Evolutionary conservation across 2,888 invertebrate genomes (phyloP), one percentile per base, ranked within the genome.

Genomic region (Nebria salina): DNA sequence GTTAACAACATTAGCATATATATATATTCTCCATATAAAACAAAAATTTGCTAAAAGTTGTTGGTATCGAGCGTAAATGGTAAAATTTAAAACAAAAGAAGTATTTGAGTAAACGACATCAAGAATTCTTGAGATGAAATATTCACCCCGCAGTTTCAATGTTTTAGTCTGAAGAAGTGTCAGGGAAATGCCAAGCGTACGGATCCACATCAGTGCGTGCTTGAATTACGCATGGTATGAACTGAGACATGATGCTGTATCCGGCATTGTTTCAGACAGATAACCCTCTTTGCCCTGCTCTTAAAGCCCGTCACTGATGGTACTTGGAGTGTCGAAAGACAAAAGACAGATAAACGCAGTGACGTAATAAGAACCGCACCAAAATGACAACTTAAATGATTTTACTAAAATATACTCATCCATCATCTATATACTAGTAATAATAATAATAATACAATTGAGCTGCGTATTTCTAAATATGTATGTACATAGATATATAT

Each of bases 181-280:
- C 54, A 54, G 11, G 54, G 54, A 54, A 54, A 11, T 54, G 54
- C 8, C 54, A 54, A 54, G 54, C 54, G 54, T 54, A 54, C 2
- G 54, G 13, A 54, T 54, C 54, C 54, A 2, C 54, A 54, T 54
- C 54, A 54, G 11, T 13, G 54, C 13, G 54, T 13, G 54, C 54
- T 54, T 54, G 54, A 54, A 54, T 54, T 54, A 54, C 54, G 54
- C 54, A 54, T 54, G 54, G 11, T 8, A 54, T 54, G 13, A 54
- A 54, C 54, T 54, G 54, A 54, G 54, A 54, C 54, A 54, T 54
- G 54, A 8, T 13, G 11, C 54, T 54, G 13, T 54, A 54, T 54
- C 54, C 54, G 54, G 54, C 54, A 54, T 54, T 54, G 54, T 54
- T 54, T 54, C 54, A 54, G 54, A 54, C 54, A 54, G 54, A 54